Conservation (phyloP, 2,113 vertebrate species). For the Epinephelus cyanopodus region DNA sequence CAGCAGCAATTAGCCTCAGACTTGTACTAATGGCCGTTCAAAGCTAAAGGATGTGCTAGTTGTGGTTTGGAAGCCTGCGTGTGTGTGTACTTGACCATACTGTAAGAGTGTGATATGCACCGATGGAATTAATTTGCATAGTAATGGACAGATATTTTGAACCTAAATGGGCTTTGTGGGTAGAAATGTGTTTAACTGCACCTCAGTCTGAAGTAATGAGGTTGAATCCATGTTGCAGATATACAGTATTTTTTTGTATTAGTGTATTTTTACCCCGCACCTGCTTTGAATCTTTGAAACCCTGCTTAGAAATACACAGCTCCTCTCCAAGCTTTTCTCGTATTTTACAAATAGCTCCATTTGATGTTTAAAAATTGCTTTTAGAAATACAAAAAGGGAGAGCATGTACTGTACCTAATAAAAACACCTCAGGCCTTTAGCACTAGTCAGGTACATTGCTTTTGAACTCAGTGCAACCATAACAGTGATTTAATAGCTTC, state of each 20-base stretch:
- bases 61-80: constrained; percentile 34
- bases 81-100: constrained; percentile 20
- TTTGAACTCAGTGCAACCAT: constrained; percentile 22
- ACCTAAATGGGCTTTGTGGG: constrained; percentile 30
- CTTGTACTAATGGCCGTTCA: constrained; percentile 46
- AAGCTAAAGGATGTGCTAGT: constrained; percentile 24
- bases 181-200: constrained; percentile 21
- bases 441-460: background rate
- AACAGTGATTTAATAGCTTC: constrained; percentile 10
- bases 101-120: constrained; percentile 44
- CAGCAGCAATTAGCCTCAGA: constrained; percentile 63
- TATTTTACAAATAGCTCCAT: constrained; percentile 24
- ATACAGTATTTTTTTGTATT: background rate
- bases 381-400: constrained; percentile 2
- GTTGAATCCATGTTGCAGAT: constrained; percentile 23
- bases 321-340: background rate
- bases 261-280: constrained; percentile 24
- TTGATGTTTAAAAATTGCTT: constrained; percentile 27
- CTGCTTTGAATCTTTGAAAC: constrained; percentile 3
- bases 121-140: constrained; percentile 60
- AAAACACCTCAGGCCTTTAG: constrained; percentile 20
- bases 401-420: background rate
- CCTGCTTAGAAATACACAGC: background rate
- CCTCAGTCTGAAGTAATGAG: constrained; percentile 33
- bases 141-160: constrained; percentile 50